A percentile compares a stretch with the other conserved stretches of the same genome.
phyloP scores from a whole-genome alignment of 2,113 vertebrate species.

The Muntiacus reevesi region DNA sequence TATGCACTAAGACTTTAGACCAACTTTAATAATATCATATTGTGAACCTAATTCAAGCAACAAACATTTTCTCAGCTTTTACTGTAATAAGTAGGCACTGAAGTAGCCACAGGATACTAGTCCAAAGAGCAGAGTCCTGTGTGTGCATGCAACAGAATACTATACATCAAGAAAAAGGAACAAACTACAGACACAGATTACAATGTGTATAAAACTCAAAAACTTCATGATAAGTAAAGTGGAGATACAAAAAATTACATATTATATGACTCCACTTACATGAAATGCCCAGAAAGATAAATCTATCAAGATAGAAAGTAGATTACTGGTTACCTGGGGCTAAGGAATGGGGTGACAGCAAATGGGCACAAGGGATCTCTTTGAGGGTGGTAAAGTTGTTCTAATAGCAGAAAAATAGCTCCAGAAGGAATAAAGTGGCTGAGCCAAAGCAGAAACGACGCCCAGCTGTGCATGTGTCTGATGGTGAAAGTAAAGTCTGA shows the following conservation, averaged over 20 bases:
- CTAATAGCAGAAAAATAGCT: background rate
- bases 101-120: background rate
- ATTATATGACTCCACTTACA: background rate
- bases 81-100: background rate
- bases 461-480: background rate
- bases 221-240: background rate
- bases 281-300: background rate
- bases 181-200: background rate
- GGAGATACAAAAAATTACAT: background rate
- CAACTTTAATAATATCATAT: background rate
- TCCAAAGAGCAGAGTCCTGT: background rate
- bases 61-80: background rate
- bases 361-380: background rate
- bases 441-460: background rate
- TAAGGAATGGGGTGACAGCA: no score
- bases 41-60: background rate
- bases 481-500: background rate
- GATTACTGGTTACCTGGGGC: background rate
- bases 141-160: background rate
- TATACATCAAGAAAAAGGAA: background rate
- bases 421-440: background rate
- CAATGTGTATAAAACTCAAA: background rate
- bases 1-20: background rate
- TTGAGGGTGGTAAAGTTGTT: background rate
- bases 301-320: background rate